Conservation (phyloP, 1,140 invertebrate species). For the Yoshiicerus persimilis region DNA sequence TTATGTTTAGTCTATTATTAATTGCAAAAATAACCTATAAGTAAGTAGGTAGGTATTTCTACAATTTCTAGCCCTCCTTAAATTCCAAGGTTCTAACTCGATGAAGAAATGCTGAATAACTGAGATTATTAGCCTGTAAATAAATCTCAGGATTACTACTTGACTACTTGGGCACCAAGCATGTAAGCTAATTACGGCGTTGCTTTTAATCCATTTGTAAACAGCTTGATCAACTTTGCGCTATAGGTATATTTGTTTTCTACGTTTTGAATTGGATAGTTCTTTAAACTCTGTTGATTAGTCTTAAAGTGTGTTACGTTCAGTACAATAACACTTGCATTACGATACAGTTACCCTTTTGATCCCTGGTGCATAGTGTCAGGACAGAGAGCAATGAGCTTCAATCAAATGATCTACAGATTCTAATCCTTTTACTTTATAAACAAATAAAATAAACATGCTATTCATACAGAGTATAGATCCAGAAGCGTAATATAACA, state of each 20-base stretch:
- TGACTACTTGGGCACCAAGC: no score
- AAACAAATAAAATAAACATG: neutral
- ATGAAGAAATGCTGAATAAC: no score
- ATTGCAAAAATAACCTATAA: no score
- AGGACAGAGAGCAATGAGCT: neutral
- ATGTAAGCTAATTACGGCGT: no score
- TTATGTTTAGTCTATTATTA: no score
- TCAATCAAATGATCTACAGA: neutral
- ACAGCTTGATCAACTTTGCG: no score
- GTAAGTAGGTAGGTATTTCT: no score
- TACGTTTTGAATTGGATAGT: neutral
- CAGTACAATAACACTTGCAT: neutral
- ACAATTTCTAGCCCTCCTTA: no score
- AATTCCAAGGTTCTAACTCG: no score
- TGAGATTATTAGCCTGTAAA: no score
- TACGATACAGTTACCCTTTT: neutral
- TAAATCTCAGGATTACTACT: no score
- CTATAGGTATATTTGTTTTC: neutral
- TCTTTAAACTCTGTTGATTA: neutral
- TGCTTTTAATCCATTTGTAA: no score
- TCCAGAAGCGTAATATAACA: neutral
- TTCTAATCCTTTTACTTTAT: neutral
- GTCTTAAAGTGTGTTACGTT: neutral
- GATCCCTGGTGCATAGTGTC: neutral
- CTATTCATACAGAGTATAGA: neutral